phyloP scores from a whole-genome alignment of 2,113 vertebrate species.

The Nanger granti region DNA sequence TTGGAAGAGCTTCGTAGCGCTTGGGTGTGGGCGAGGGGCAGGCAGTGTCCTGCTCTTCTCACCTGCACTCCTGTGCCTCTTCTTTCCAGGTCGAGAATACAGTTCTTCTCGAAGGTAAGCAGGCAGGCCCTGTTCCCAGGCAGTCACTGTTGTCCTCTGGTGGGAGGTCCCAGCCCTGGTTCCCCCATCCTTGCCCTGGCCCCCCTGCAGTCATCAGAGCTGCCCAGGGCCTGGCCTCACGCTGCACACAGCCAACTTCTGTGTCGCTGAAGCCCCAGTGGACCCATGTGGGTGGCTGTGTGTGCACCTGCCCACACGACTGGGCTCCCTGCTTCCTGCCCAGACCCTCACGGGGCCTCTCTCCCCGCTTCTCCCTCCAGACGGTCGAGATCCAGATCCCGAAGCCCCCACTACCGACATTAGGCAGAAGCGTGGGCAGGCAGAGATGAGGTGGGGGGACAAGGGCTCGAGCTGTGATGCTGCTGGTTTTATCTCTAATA shows the following conservation, averaged over 20 bases:
- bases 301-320: fast-evolving
- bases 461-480: background rate
- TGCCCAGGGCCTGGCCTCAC: background rate
- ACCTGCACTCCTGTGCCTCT: background rate
- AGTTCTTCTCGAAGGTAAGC: slow-evolving; percentile 77
- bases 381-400: slow-evolving; percentile 73
- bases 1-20: background rate
- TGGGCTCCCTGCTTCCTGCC: background rate
- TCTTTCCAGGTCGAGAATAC: slow-evolving; percentile 75
- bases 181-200: fast-evolving
- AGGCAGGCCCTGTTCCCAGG: background rate
- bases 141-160: background rate
- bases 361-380: slow-evolving; percentile 25
- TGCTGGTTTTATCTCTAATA: slow-evolving; percentile 43
- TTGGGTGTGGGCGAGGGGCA: background rate
- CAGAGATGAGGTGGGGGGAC: background rate
- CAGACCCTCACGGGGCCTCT: background rate
- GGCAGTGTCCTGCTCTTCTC: background rate
- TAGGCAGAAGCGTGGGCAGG: background rate
- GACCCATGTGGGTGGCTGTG: background rate
- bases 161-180: background rate
- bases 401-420: slow-evolving; percentile 77
- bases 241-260: background rate
- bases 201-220: background rate
- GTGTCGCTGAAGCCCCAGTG: fast-evolving